Evolutionary conservation across 2,888 invertebrate species (phyloP).

Genomic region (Odontomyia ornata): DNA sequence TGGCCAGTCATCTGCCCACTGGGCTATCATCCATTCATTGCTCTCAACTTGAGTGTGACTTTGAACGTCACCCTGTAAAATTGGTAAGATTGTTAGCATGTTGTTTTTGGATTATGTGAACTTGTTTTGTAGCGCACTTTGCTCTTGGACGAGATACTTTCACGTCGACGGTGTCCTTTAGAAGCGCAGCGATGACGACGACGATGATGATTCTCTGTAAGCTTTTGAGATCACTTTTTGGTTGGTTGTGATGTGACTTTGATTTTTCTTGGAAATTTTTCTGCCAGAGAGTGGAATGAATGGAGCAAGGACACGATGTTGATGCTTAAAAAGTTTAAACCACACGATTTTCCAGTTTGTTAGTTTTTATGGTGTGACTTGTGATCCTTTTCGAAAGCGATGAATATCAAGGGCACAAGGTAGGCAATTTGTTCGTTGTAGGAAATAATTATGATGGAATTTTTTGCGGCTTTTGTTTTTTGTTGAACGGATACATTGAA

Average conservation of each 20-base stretch:
- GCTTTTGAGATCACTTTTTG: constrained; percentile 35
- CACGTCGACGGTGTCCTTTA: background rate
- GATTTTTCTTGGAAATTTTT: constrained; percentile 9
- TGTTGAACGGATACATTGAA: too few relatives aligned
- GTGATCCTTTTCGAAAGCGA: background rate
- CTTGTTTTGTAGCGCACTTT: constrained; percentile 1
- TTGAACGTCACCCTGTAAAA: constrained; percentile 4
- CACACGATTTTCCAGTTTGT: constrained; percentile 42
- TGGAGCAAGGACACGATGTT: background rate
- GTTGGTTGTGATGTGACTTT: constrained; percentile 30
- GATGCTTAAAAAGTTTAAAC: constrained; percentile 27
- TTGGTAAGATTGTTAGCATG: constrained; percentile 22
- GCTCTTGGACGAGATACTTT: background rate
- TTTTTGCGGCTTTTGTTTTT: background rate
- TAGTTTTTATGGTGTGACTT: constrained; percentile 36
- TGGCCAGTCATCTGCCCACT: constrained; percentile 1
- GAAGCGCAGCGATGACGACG: background rate
- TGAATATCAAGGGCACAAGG: background rate
- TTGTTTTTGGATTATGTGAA: constrained; percentile 17
- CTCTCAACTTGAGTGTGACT: background rate
- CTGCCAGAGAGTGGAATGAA: background rate
- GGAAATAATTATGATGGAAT: constrained; percentile 21
- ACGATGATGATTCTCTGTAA: constrained; percentile 16
- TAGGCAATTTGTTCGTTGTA: constrained; percentile 33
- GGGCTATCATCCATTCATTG: constrained; percentile 20